A percentile compares a stretch with the other conserved stretches of the same genome.
Evolutionary conservation across 2,113 vertebrate genomes (phyloP).

Genomic region (Argyrosomus japonicus): DNA sequence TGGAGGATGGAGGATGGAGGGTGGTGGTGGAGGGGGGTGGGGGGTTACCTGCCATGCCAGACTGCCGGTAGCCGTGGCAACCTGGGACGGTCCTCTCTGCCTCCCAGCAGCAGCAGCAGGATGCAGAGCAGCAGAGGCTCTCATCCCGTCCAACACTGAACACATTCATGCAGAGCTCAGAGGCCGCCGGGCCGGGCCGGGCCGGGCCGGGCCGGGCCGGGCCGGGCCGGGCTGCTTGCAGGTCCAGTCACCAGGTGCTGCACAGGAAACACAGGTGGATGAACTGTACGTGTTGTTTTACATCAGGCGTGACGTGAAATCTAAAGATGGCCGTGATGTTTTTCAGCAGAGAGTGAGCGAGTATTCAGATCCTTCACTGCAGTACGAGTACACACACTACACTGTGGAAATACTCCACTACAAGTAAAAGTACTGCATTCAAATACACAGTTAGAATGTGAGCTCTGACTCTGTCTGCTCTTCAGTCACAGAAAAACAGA

Average conservation of each 20-base stretch:
- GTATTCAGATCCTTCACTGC: too few species aligned
- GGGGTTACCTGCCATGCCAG: conserved; percentile 47
- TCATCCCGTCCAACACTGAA: conserved; percentile 47
- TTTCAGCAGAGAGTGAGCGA: too few species aligned
- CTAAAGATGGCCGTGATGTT: too few species aligned
- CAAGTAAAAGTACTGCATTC: too few species aligned
- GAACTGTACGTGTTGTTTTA: too few species aligned
- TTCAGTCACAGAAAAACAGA: neutral
- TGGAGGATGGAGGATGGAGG: too few species aligned
- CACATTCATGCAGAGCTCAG: conserved; percentile 1
- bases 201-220: neutral
- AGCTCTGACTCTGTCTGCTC: neutral
- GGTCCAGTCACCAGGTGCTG: neutral
- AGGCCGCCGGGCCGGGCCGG: neutral
- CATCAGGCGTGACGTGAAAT: too few species aligned
- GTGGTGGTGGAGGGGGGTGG: conserved; percentile 9
- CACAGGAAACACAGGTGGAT: neutral
- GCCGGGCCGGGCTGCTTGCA: too few species aligned
- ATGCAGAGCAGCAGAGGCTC: conserved; percentile 44
- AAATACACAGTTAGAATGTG: too few species aligned
- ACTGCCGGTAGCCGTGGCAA: conserved; percentile 75
- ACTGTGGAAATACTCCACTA: too few species aligned
- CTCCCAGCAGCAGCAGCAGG: neutral
- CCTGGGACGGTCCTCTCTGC: conserved; percentile 36
- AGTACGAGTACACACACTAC: too few species aligned